These are phyloP conservation scores for Chloroclysta siterata DNA, from an alignment of 2,888 invertebrate genomes.

Conservation along the genomic window DNA sequence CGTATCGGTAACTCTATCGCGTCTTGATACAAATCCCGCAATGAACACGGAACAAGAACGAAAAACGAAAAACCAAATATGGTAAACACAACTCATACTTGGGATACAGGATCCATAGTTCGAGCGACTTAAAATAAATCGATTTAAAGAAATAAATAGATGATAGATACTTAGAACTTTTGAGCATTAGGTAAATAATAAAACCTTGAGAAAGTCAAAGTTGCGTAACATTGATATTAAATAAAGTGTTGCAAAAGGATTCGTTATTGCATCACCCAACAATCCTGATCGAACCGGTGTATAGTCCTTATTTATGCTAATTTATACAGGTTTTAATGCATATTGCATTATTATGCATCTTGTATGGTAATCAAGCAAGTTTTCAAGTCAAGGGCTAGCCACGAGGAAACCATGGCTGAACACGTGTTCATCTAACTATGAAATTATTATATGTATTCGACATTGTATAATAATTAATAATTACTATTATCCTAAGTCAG, in stretches of 20 bases:
- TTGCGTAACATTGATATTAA: constrained; percentile 50
- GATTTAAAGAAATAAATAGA: too few relatives aligned
- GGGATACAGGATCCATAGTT: too few relatives aligned
- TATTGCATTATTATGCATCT: constrained; percentile 14
- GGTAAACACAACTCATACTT: too few relatives aligned
- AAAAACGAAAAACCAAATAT: too few relatives aligned
- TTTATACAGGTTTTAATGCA: constrained; percentile 18
- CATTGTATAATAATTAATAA: too few relatives aligned
- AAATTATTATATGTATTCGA: not conserved
- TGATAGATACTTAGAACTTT: not conserved
- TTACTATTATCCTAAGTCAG: too few relatives aligned
- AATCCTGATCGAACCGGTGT: constrained; percentile 51
- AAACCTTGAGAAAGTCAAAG: constrained; percentile 34
- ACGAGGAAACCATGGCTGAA: constrained; percentile 2
- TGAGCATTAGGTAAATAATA: not conserved
- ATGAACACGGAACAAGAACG: too few relatives aligned
- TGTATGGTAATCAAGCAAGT: constrained; percentile 18
- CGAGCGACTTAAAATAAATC: too few relatives aligned
- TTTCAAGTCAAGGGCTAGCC: constrained; percentile 17
- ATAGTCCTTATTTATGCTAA: constrained; percentile 41
- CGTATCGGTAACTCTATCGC: too few relatives aligned
- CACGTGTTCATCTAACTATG: constrained; percentile 3
- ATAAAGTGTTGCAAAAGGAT: constrained; percentile 58
- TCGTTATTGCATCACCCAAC: constrained; percentile 69
- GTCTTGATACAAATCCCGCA: too few relatives aligned